Evolutionary conservation across 2,797 vertebrate species (phyloP).

Genomic region (Lepilemur septentrionalis): DNA sequence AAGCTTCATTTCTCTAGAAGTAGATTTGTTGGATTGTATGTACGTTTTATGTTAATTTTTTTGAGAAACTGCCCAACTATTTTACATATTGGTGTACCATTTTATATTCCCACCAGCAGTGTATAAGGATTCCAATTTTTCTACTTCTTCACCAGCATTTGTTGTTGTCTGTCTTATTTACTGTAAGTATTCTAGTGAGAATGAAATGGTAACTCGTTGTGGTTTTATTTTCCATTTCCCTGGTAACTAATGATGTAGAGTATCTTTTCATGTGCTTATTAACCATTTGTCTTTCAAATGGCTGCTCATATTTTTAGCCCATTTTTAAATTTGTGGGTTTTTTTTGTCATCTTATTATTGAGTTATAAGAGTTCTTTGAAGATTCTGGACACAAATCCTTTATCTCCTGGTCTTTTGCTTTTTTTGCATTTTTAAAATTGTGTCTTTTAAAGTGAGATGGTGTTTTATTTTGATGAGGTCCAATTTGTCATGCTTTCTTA

Average conservation of each 20-base stretch:
- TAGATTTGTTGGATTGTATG: neutral
- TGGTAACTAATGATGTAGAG: neutral
- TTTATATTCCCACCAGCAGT: neutral
- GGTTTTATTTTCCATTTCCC: slow-evolving; percentile 12
- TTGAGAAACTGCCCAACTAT: neutral
- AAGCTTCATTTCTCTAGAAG: neutral
- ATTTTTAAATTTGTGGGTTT: neutral
- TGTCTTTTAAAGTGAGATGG: neutral
- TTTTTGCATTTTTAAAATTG: neutral
- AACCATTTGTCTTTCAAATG: neutral
- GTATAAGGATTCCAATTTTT: neutral
- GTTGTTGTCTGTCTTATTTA: neutral
- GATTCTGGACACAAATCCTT: neutral
- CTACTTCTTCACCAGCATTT: neutral
- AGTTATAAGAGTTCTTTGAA: neutral
- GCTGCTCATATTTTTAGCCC: neutral
- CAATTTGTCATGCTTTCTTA: neutral
- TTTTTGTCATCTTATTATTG: neutral
- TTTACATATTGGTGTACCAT: neutral
- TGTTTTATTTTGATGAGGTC: slow-evolving; percentile 23
- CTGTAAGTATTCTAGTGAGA: neutral
- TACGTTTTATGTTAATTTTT: neutral
- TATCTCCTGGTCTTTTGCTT: neutral
- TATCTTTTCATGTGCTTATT: slow-evolving; percentile 1
- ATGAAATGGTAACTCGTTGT: neutral